These are phyloP conservation scores for Parasteatoda tepidariorum DNA, from an alignment of 1,140 invertebrate species.

Conservation along the genomic window DNA sequence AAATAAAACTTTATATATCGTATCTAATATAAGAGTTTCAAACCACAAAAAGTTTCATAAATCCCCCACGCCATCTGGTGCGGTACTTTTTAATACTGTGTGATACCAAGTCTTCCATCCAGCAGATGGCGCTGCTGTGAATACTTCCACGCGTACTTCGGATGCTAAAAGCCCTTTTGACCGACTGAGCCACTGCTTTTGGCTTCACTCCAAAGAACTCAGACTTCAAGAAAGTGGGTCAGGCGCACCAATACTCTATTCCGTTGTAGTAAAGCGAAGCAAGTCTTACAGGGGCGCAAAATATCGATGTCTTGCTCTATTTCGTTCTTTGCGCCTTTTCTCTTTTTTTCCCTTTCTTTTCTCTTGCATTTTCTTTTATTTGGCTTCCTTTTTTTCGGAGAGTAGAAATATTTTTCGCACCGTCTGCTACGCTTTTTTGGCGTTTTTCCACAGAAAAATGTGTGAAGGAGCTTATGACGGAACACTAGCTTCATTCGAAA, in stretches of 20 bases:
- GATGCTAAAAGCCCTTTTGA: constrained; percentile 15
- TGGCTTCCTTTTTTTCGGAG: neutral
- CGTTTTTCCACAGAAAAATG: neutral
- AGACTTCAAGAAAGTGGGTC: constrained; percentile 24
- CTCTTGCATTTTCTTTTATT: neutral
- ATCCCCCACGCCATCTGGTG: neutral
- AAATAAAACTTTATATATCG: too few relatives aligned
- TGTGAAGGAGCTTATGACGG: constrained; percentile 3
- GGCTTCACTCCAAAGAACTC: constrained; percentile 34
- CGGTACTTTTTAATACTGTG: neutral
- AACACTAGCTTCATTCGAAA: neutral
- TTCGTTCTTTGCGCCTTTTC: neutral
- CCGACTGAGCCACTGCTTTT: constrained; percentile 25
- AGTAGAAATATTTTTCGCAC: neutral
- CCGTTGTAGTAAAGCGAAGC: neutral
- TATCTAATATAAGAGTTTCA: too few relatives aligned
- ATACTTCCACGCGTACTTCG: constrained; percentile 22
- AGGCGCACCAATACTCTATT: neutral
- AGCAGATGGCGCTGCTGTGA: constrained; percentile 21
- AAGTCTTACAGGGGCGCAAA: constrained; percentile 1
- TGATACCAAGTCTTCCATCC: neutral
- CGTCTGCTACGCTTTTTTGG: constrained; percentile 4
- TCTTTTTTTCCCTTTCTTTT: neutral
- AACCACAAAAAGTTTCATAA: too few relatives aligned
- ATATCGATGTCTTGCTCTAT: constrained; percentile 39